Percentiles rank a stretch among this genome's conserved stretches.
These are phyloP conservation scores for Biston betularia DNA, from an alignment of 2,888 invertebrate genomes.

Conservation along the genomic window DNA sequence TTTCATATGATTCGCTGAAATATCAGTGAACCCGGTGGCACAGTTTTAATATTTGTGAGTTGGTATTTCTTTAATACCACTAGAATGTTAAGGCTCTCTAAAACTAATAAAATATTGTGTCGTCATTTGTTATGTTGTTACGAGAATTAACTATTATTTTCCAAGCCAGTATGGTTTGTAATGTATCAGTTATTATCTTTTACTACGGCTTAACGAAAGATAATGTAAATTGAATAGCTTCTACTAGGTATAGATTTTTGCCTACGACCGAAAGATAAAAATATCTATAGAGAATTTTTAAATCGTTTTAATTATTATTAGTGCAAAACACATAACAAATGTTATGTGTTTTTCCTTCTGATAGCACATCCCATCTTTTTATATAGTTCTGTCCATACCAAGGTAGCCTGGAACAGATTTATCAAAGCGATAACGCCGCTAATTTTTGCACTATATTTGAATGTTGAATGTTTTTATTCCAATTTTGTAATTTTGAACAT, in stretches of 20 bases:
- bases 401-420: too few species aligned
- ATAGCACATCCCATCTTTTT: too few species aligned
- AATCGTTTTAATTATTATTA: too few species aligned
- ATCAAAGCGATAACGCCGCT: too few species aligned
- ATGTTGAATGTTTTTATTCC: too few species aligned
- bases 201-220: conserved; percentile 10
- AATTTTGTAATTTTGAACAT: too few species aligned
- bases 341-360: too few species aligned
- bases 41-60: background rate
- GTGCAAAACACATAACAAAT: too few species aligned
- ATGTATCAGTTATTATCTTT: conserved; percentile 7
- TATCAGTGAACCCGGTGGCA: background rate
- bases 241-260: background rate
- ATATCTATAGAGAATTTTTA: too few species aligned
- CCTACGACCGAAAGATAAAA: background rate
- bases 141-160: conserved; percentile 8
- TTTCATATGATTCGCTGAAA: too few species aligned
- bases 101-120: background rate
- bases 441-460: too few species aligned
- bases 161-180: background rate
- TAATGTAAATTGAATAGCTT: conserved; percentile 11
- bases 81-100: background rate
- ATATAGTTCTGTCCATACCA: too few species aligned
- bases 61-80: background rate
- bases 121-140: conserved; percentile 2